Percentiles rank a stretch among this genome's conserved stretches.
phyloP scores from a whole-genome alignment of 2,888 invertebrate genomes.

The Mactromeris polynyma region DNA sequence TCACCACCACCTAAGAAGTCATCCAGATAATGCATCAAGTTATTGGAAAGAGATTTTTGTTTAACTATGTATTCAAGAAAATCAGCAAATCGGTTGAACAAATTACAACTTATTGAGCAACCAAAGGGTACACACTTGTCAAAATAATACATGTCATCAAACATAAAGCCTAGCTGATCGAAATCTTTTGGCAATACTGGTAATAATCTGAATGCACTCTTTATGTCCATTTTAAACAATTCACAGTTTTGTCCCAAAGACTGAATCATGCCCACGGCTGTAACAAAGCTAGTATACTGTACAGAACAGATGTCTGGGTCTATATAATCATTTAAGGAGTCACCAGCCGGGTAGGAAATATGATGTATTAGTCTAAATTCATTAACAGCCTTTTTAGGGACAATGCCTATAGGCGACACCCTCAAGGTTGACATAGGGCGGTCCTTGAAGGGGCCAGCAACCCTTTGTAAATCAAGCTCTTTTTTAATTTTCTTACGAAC shows the following conservation, averaged over 20 bases:
- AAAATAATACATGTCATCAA: slow-evolving; percentile 47
- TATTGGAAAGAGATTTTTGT: not conserved
- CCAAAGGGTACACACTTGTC: slow-evolving; percentile 55
- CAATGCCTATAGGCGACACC: not conserved
- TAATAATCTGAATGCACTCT: no score
- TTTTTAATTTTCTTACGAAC: no score
- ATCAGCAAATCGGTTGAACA: slow-evolving; percentile 32
- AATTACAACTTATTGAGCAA: slow-evolving; percentile 39
- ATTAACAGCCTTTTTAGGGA: not conserved
- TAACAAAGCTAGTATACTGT: no score
- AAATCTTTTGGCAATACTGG: not conserved
- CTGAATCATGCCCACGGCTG: no score
- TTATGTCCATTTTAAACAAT: no score
- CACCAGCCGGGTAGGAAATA: no score
- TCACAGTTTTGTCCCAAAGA: no score
- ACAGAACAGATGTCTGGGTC: no score
- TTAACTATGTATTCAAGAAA: slow-evolving; percentile 27
- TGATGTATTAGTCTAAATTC: not conserved
- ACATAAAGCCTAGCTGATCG: slow-evolving; percentile 45
- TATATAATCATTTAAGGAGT: no score
- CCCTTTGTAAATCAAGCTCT: no score
- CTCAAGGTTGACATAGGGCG: no score
- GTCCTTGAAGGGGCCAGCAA: no score
- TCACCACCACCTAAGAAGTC: slow-evolving; percentile 50
- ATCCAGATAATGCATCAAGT: slow-evolving; percentile 50